Base-by-base conservation (phyloP, 2,888 invertebrate genomes). In the Nasonia oneida region DNA sequence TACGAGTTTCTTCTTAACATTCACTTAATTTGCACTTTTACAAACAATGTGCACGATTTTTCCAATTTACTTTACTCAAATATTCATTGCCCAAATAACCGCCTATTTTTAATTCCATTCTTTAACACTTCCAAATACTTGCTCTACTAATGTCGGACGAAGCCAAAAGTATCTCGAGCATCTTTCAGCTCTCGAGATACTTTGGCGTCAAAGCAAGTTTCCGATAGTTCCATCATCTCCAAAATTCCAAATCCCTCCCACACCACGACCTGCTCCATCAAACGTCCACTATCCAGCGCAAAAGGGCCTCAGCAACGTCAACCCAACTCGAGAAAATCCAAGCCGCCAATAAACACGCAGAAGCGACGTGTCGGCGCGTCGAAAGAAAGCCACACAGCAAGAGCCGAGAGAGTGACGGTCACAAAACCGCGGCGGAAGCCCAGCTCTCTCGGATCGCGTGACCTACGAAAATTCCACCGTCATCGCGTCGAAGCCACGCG, bases 381-480 rank as follows among this genome's bases (percentile, higher is more conserved):
- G 67, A 67, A 67, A 67, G 67, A 67, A 67, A 67, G 67, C 57
- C 67, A 37, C 37, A 29, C 29, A 29, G 29, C 29, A 1, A 37
- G 37, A n/a, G 29, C 67, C 14, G 33, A 37, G 37, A 37, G 37
- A 29, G 14, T 73, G 73, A 73, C 23, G 73, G 73, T 73, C 73
- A 73, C 73, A 23, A 47, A 73, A 73, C 73, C 42, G n/a, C 73
- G 67, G 67, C 67, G 67, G 67, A 67, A 67, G 67, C 73, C 12
- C 23, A 67, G 53, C 18, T 53, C 53, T 18, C 18, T 33, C n/a
- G 39, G 42, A 73, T 73, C 71, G 71, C 71, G 71, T 73, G 73
- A 73, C 73, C 73, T 47, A 39, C 73, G 73, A 73, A 73, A 73
- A 73, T 73, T 73, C 73, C 73, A 73, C 73, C 73, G 73, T 73